Base-by-base conservation (phyloP, 2,888 invertebrate species). In the Drosophila pseudotalamancana region DNA sequence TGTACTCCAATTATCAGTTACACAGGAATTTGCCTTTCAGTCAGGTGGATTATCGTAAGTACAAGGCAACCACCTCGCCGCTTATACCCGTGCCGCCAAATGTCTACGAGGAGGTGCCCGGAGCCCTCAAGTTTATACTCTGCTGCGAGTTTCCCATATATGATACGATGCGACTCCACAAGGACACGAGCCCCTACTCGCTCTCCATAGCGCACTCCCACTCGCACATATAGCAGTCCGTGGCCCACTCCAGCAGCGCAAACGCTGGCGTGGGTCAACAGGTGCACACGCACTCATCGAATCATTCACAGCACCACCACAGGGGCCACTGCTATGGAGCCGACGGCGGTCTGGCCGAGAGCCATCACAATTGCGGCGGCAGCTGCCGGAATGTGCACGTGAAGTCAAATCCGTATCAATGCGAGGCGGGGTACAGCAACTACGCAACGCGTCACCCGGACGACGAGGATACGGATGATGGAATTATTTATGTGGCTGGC, bases 131-230 rank as follows among this genome's bases (percentile, higher is more conserved):
- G 91, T 96, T 94, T 88, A 93, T 96, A 16, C 90, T 97, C 42
- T 97, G 97, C 91, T 97, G 97, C 89, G 98, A 98, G 90, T 97
- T 95, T 87, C 97, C 97, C 0, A 93, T 97, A 59, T 98, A 98
- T 90, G 95, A 97, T 89, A 93, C 93, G 4, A 91, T 94, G 81
- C 94, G 95, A 19, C 95, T 91, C 19, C 89, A 91, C 21, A 90
- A 91, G 74, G 91, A 91, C 61, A 77, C 88, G 19, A 90, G 91
- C 49, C 90, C 91, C 4, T 91, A 91, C 50, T 90, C 91, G 23
- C 74, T 91, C 46, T 91, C 91, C 16, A 87, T 91, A 65, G 90
- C 91, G 29, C 91, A 89, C 51, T 91, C 91, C 1, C 91, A 91
- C 63, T 91, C 91, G 46, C 91, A 91, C 75, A 91, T 91, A 88